phyloP scores from a whole-genome alignment of 1,140 invertebrate species.

The Drosophila kanapiae region DNA sequence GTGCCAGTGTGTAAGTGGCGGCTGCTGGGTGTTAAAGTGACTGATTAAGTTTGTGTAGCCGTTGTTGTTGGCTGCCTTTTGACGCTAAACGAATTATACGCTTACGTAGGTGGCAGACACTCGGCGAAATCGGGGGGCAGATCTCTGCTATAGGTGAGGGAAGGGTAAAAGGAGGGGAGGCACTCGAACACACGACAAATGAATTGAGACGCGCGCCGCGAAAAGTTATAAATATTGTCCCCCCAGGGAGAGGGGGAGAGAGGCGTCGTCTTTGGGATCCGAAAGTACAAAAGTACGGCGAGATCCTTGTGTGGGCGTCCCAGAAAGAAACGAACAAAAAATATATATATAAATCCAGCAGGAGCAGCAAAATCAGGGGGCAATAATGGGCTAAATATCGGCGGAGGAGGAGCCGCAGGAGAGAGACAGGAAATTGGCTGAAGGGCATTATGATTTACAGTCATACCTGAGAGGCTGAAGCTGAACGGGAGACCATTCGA shows the following conservation, averaged over 20 bases:
- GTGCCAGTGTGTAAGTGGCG: constrained; percentile 59
- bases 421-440: constrained; percentile 20
- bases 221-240: constrained; percentile 82
- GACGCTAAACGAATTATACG: constrained; percentile 82
- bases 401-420: neutral
- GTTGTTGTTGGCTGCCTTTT: constrained; percentile 56
- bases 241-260: constrained; percentile 43
- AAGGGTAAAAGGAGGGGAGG: neutral
- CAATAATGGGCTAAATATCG: constrained; percentile 16
- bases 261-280: too few species aligned
- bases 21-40: constrained; percentile 77
- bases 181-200: constrained; percentile 62
- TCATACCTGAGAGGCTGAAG: neutral
- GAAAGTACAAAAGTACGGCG: constrained; percentile 21
- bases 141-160: neutral
- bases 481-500: neutral
- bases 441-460: constrained; percentile 17
- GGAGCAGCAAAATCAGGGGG: constrained; percentile 1
- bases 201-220: constrained; percentile 80
- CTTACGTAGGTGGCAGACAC: constrained; percentile 82
- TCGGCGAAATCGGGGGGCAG: constrained; percentile 52
- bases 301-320: constrained; percentile 44
- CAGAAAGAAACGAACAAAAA: neutral
- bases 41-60: constrained; percentile 78
- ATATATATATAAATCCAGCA: constrained; percentile 1